Evolutionary conservation across 2,797 vertebrate genomes (phyloP).

Genomic region (Danionella dracula): DNA sequence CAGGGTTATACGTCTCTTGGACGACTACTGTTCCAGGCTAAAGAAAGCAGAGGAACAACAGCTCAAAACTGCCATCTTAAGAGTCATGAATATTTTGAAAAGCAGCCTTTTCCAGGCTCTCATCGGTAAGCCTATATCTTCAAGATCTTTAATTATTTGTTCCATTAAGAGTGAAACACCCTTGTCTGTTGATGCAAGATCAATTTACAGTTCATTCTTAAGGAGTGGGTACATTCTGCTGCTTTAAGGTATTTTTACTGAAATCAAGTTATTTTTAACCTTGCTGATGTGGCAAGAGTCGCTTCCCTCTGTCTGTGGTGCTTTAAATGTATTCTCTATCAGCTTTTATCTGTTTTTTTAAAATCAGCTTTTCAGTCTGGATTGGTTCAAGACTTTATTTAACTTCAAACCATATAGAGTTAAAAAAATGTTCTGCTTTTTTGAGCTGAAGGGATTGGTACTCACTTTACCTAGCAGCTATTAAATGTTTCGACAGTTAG

Average conservation of each 20-base stretch:
- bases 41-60: slow-evolving; percentile 84
- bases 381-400: slow-evolving; percentile 14
- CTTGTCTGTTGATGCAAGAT: slow-evolving; percentile 30
- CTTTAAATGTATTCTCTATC: slow-evolving; percentile 30
- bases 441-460: not conserved
- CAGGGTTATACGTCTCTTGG: slow-evolving; percentile 82
- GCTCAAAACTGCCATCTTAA: slow-evolving; percentile 86
- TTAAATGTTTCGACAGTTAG: not conserved
- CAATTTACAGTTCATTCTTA: slow-evolving; percentile 36
- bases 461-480: not conserved
- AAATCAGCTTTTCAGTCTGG: not conserved
- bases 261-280: slow-evolving; percentile 49
- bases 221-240: slow-evolving; percentile 37
- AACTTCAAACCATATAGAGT: not conserved
- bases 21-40: slow-evolving; percentile 90
- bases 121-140: slow-evolving; percentile 87
- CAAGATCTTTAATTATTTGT: not conserved
- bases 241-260: slow-evolving; percentile 37
- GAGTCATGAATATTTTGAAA: slow-evolving; percentile 89
- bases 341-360: slow-evolving; percentile 12
- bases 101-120: slow-evolving; percentile 93
- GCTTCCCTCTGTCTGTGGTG: slow-evolving; percentile 30
- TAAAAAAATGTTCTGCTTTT: not conserved
- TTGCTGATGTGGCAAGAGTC: slow-evolving; percentile 48
- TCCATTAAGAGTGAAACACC: slow-evolving; percentile 15